Base-by-base conservation (phyloP, 2,797 vertebrate species). In the Microchirus variegatus region DNA sequence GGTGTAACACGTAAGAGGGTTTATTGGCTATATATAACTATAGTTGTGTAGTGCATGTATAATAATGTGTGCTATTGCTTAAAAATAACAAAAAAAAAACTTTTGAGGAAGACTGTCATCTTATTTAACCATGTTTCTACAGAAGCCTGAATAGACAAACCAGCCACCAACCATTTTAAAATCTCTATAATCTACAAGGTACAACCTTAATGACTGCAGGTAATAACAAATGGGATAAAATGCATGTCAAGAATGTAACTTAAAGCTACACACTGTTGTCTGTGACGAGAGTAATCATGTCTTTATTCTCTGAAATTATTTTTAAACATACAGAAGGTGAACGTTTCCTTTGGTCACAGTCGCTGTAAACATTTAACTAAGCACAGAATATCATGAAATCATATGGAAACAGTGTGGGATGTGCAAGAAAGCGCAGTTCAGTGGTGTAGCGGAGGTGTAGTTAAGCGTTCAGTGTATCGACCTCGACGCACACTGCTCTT, bases 271-370 rank as follows among this genome's bases (percentile, higher is more conserved):
- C 10, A 3, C 7, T 59, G 11, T 6, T n/a, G n/a, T 56, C 54
- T 17, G 43, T 43, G 49, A 61, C 42, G 59, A 40, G 7, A 50
- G 17, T 14, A 47, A 63, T 63, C 41, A 41, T 16, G 42, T 48
- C 47, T 88, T 89, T 84, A 85, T 85, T 87, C 35, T 71, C 56
- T 66, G 53, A 65, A 69, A 73, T 65, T 11, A 66, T 81, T 73
- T 22, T 51, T 13, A 53, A 73, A 50, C 58, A 59, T 42, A 55
- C 44, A 63, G 54, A 75, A 75, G 37, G 74, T 17, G 75, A 1
- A 71, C 37, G 68, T 77, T n/a, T n/a, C 46, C 70, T 87, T 86
- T 87, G 80, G 81, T 83, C 63, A 76, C 44, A 75, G 9, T 58
- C n/a, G 46, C n/a, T 70, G 77, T 69, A 74, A 84, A 89, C 75